phyloP scores from a whole-genome alignment of 1,140 invertebrate species.

The Berghia stephanieae region DNA sequence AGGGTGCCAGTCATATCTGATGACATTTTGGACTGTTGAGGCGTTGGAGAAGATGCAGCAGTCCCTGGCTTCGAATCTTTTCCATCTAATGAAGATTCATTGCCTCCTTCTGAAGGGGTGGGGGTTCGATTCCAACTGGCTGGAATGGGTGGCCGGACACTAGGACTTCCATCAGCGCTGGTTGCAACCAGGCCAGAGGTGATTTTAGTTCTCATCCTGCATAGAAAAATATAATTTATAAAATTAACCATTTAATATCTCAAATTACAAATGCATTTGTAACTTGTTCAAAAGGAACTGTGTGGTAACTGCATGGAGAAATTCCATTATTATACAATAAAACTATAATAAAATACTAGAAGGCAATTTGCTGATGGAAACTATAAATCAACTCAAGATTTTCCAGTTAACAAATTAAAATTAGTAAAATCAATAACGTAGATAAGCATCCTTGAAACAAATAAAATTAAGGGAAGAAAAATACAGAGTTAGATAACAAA shows the following conservation, averaged over 20 bases:
- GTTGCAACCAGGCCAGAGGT: conserved; percentile 22
- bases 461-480: too few relatives aligned
- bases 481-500: too few relatives aligned
- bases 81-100: too few relatives aligned
- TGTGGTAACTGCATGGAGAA: too few relatives aligned
- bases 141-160: conserved; percentile 19
- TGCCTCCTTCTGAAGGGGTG: neutral
- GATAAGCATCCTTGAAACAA: too few relatives aligned
- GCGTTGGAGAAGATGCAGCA: too few relatives aligned
- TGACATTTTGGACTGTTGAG: neutral
- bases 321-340: neutral
- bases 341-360: neutral
- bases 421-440: too few relatives aligned
- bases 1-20: conserved; percentile 9
- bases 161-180: conserved; percentile 29
- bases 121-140: conserved; percentile 4
- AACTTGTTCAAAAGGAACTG: conserved; percentile 2
- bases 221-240: conserved; percentile 12
- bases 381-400: neutral
- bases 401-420: neutral
- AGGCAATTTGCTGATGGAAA: neutral
- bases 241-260: neutral
- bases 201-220: conserved; percentile 32
- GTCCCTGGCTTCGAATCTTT: too few relatives aligned
- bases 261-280: neutral